These are phyloP conservation scores for Cyanoderma ruficeps DNA, from an alignment of 2,113 vertebrate species.

Conservation along the genomic window DNA sequence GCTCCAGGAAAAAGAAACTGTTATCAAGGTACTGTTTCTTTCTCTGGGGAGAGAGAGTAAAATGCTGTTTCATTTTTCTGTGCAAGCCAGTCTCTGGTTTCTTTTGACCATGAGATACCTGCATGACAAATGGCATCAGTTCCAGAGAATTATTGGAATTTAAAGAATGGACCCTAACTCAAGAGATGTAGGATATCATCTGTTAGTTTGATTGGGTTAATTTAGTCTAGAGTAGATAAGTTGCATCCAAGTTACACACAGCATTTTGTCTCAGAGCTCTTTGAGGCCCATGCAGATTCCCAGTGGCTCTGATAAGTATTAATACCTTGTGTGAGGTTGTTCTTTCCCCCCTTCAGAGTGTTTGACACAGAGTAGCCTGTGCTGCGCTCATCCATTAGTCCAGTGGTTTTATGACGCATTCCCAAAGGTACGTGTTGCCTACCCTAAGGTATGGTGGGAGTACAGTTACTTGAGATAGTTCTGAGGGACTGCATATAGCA, in stretches of 20 bases:
- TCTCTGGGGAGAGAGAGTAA: neutral
- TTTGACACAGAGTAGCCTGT: neutral
- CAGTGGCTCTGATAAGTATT: neutral
- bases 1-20: conserved; percentile 79
- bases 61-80: neutral
- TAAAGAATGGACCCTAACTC: neutral
- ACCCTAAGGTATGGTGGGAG: neutral
- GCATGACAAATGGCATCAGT: neutral
- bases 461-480: neutral
- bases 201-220: neutral
- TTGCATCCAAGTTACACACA: neutral
- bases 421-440: accelerated
- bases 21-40: conserved; percentile 77
- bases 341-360: neutral
- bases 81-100: neutral
- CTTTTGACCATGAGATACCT: neutral
- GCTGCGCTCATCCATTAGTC: neutral
- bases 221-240: neutral
- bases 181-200: neutral
- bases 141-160: neutral
- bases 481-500: neutral
- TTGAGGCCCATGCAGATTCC: neutral
- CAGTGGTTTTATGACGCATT: neutral
- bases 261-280: neutral
- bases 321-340: neutral